Evolutionary conservation across 2,113 vertebrate species (phyloP), one percentile per base, ranked within the genome.

Genomic region (Noturus placidus): DNA sequence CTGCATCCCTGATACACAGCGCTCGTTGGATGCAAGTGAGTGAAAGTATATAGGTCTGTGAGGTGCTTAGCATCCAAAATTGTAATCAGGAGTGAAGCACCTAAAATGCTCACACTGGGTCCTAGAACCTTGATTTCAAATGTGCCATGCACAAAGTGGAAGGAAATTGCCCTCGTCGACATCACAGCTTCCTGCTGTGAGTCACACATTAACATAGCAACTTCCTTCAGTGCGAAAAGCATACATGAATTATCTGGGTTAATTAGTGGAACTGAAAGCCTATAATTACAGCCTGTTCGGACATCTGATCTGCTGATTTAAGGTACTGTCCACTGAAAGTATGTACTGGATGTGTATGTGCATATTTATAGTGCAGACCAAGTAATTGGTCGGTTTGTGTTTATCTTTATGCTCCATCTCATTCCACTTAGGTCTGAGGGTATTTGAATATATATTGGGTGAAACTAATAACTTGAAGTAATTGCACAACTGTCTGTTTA

Each of bases 181-280:
- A 82, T 76, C 42, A 30, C 69, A 56, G 70, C 35, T 30, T 52
- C 57, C 30, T 67, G 70, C 87, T 77, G 70, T 83, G 82, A 84
- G 70, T 52, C 56, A 67, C 81, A 67, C 70, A 83, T 83, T 87
- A 87, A 87, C 81, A 87, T 77, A 87, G 81, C 86, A 83, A 54
- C 85, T 86, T 77, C 81, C 70, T 87, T 77, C 70, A 52, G 56
- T 83, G 80, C 14, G 57, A 87, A 87, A 78, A 54, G 54, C 86
- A 54, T 9, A 27, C 85, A 86, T 87, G 87, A 87, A 83, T 83
- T 77, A 87, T 70, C 80, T 27, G 80, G 67, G 65, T 38, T 87
- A 83, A 87, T 87, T 83, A 87, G 87, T 42, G 67, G 38, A 72
- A 83, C 80, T 72, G 80, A 77, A 84, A 83, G 87, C 30, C 70